A percentile compares a stretch with the other conserved stretches of the same genome.
phyloP scores from a whole-genome alignment of 1,140 invertebrate species.

The Zeugodacus cucurbitae region DNA sequence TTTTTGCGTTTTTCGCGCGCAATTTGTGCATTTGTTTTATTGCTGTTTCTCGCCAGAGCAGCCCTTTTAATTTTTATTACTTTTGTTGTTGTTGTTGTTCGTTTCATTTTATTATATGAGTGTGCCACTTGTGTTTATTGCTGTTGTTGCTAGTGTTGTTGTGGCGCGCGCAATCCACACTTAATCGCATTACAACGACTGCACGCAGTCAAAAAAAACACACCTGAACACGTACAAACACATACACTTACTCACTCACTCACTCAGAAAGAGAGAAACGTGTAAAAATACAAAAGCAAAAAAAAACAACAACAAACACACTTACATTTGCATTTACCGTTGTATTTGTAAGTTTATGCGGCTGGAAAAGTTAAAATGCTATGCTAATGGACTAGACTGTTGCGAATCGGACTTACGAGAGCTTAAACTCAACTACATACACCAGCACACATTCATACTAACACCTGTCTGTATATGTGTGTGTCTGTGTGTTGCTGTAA shows the following conservation, averaged over 20 bases:
- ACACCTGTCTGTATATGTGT: background rate
- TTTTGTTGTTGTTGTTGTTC: background rate
- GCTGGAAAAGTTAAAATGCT: conserved; percentile 24
- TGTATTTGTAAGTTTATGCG: background rate
- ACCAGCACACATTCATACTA: background rate
- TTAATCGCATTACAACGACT: conserved; percentile 33
- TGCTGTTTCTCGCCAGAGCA: conserved; percentile 14
- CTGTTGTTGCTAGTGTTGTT: background rate
- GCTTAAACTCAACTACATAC: background rate
- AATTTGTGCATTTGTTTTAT: conserved; percentile 39
- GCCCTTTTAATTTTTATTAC: conserved; percentile 23
- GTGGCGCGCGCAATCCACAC: background rate
- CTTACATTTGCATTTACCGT: background rate
- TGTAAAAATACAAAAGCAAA: background rate
- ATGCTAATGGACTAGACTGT: conserved; percentile 7
- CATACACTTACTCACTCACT: background rate
- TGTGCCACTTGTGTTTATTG: background rate
- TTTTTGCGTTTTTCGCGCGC: background rate
- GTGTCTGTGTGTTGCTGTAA: background rate
- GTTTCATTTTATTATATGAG: background rate
- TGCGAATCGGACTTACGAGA: background rate
- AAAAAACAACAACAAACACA: background rate
- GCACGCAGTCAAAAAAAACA: background rate
- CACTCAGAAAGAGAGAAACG: background rate
- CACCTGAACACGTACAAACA: background rate